Conservation (phyloP, 2,113 vertebrate genomes). For the Dipodomys stephensi region DNA sequence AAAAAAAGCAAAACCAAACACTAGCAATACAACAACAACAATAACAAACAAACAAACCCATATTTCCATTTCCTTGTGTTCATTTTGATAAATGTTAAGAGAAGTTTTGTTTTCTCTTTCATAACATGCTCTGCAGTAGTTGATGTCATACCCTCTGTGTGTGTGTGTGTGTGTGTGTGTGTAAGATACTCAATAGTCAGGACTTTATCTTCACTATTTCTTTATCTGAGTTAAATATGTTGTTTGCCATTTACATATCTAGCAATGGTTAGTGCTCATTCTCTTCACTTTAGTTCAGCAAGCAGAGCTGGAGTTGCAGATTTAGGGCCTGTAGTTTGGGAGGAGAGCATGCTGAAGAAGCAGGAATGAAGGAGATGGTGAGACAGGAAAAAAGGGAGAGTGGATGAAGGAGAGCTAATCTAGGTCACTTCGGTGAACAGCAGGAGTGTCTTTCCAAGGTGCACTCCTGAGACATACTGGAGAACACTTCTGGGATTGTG, state of each 20-base stretch:
- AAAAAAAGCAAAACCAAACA: too few relatives aligned
- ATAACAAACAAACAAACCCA: too few relatives aligned
- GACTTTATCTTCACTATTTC: background rate
- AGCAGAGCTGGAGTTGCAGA: background rate
- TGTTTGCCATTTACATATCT: background rate
- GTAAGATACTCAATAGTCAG: background rate
- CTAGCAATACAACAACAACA: too few relatives aligned
- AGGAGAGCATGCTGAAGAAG: background rate
- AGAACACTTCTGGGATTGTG: background rate
- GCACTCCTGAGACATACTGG: background rate
- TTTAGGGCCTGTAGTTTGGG: background rate
- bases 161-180: background rate
- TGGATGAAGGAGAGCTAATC: background rate
- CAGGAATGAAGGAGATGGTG: background rate
- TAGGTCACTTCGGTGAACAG: accelerated
- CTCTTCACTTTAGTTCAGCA: background rate
- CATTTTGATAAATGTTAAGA: too few relatives aligned
- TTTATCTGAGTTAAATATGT: background rate
- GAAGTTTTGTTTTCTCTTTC: too few relatives aligned
- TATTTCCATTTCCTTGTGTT: too few relatives aligned
- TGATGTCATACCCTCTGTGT: background rate
- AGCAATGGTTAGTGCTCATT: background rate
- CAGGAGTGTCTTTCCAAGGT: background rate
- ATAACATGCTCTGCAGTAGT: background rate
- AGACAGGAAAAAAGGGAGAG: background rate